Base-by-base conservation (phyloP, 1,140 invertebrate species). In the Drosophila punjabiensis region DNA sequence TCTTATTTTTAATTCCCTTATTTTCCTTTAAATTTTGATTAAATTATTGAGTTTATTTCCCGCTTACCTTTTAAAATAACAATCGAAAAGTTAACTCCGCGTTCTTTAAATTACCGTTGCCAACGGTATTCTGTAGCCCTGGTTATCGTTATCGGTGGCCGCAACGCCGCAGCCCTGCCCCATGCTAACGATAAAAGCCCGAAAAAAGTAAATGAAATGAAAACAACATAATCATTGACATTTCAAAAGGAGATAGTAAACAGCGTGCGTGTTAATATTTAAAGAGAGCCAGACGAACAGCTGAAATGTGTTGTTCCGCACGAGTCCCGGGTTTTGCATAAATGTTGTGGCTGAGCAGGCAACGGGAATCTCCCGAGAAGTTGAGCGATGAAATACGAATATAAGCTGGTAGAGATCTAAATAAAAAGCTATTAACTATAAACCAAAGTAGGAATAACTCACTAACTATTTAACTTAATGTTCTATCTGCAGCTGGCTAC, bases 381-480 rank as follows among this genome's bases (percentile, higher is more conserved):
- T 39, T 32, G 52, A 74, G 67, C 75, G 55, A 87, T 87, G 83
- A 83, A 82, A 87, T 87, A 80, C 84, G 83, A 87, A 81, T 88
- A 88, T 68, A 83, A 88, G 59, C 73, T 88, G 77, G 84, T 88
- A 74, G 43, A 47, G 11, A 24, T 32, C 32, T 11, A 39, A 35
- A 0, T 41, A 56, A 39, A n/a, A n/a, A 5, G 5, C 9, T 5
- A 58, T 58, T 28, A 16, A 48, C 4, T 28, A 41, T 30, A 11
- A 18, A 35, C 5, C 24, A 6, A 13, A 35, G 14, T n/a, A 16
- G 41, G 5, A 13, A 13, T 76, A 45, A 37, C 13, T 14, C 0
- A 8, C 16, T 68, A 47, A 58, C 14, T 30, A 2, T 14, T 3
- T 28, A 77, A 35, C 4, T 1, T 8, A 10, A 37, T n/a, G 16